These are phyloP conservation scores for Operophtera brumata DNA, from an alignment of 2,888 invertebrate genomes.

Conservation along the genomic window DNA sequence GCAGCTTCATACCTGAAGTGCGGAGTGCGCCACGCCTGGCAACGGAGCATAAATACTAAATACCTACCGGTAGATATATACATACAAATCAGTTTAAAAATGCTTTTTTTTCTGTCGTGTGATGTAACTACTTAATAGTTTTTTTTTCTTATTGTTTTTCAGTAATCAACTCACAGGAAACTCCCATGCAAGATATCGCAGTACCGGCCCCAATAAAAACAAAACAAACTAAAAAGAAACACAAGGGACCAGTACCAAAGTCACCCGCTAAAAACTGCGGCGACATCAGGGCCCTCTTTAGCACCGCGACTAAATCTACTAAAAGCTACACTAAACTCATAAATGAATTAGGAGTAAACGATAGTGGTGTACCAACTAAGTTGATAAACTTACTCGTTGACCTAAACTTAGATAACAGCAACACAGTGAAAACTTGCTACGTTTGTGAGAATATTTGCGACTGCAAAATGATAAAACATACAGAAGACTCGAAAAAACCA, in stretches of 20 bases:
- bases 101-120: no score
- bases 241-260: constrained; percentile 44
- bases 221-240: constrained; percentile 57
- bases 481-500: constrained; percentile 38
- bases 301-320: constrained; percentile 69
- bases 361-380: constrained; percentile 58
- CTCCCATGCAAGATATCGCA: constrained; percentile 35
- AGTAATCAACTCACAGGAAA: constrained; percentile 53
- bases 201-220: constrained; percentile 29
- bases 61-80: no score
- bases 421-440: constrained; percentile 53
- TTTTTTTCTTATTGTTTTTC: constrained; percentile 16
- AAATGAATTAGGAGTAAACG: constrained; percentile 61
- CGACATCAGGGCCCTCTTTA: constrained; percentile 80
- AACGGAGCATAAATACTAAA: no score
- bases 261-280: constrained; percentile 68
- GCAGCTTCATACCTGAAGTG: no score
- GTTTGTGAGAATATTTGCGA: constrained; percentile 69
- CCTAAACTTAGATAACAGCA: constrained; percentile 63
- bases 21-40: no score
- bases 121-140: no score
- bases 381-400: constrained; percentile 71
- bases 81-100: no score
- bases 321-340: constrained; percentile 70
- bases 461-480: constrained; percentile 54